Percentiles rank a stretch among this genome's conserved stretches.
Conservation (phyloP, 2,888 invertebrate genomes). For the Anthoptus insignis region DNA sequence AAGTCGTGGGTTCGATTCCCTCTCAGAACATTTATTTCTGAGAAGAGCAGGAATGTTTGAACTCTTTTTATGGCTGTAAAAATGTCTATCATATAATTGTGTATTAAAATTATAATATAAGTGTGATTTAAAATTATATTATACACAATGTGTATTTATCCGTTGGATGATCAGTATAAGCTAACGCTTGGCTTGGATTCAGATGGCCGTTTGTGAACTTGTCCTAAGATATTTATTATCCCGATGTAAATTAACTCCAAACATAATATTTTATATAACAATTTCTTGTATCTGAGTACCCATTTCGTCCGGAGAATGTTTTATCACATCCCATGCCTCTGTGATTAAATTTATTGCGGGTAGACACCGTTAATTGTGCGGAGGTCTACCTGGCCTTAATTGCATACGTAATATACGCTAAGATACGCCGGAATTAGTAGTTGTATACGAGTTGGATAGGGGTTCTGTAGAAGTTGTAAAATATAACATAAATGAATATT, state of each 20-base stretch:
- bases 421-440: slow-evolving; percentile 31
- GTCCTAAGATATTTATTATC: too few relatives aligned
- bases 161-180: too few relatives aligned
- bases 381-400: slow-evolving; percentile 37
- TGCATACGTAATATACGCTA: slow-evolving; percentile 33
- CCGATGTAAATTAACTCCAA: neutral
- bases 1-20: too few relatives aligned
- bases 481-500: slow-evolving; percentile 3
- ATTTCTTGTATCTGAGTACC: neutral
- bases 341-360: slow-evolving; percentile 36
- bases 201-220: too few relatives aligned
- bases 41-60: too few relatives aligned
- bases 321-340: slow-evolving; percentile 33
- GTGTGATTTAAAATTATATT: too few relatives aligned
- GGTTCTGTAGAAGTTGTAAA: slow-evolving; percentile 2
- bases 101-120: too few relatives aligned
- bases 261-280: slow-evolving; percentile 3
- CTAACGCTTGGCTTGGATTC: too few relatives aligned
- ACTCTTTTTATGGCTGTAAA: too few relatives aligned
- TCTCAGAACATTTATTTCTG: too few relatives aligned
- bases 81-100: too few relatives aligned
- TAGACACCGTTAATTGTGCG: slow-evolving; percentile 35
- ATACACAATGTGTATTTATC: too few relatives aligned
- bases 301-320: slow-evolving; percentile 24
- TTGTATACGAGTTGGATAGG: slow-evolving; percentile 21